These are phyloP conservation scores for Pseudochirops cupreus DNA, from an alignment of 2,797 vertebrate species.

Conservation along the genomic window DNA sequence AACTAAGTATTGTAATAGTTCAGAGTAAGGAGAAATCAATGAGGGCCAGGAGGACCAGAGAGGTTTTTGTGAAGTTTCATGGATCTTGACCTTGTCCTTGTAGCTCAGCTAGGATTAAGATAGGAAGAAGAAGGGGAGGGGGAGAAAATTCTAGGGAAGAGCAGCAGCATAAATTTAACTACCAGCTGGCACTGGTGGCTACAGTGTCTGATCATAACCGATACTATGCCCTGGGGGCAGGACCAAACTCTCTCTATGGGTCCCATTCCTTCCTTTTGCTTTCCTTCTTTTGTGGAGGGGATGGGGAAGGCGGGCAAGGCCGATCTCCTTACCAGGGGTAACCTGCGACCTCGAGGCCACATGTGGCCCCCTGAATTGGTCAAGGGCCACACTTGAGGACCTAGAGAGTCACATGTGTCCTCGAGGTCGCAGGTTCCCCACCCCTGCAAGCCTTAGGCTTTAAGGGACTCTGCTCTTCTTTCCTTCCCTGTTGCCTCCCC, in stretches of 20 bases:
- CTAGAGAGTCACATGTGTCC: too few relatives aligned
- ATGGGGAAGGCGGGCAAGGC: too few relatives aligned
- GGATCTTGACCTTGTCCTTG: neutral
- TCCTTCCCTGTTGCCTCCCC: neutral
- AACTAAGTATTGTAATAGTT: neutral
- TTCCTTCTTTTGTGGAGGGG: neutral
- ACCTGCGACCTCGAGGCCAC: too few relatives aligned
- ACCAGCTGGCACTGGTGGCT: neutral
- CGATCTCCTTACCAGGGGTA: neutral
- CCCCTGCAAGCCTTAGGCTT: neutral
- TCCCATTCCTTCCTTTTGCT: neutral
- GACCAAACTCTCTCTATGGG: neutral
- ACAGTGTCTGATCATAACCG: neutral
- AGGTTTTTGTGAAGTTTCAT: neutral
- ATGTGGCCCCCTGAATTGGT: too few relatives aligned
- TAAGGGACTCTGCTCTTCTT: neutral
- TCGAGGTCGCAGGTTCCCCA: too few relatives aligned
- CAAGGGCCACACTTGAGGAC: too few relatives aligned
- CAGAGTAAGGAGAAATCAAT: neutral
- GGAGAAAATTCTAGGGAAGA: neutral
- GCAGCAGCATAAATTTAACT: neutral
- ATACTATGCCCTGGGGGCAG: neutral
- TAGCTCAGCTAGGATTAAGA: neutral
- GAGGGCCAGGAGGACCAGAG: neutral
- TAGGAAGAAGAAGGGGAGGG: neutral